Evolutionary conservation across 2,888 invertebrate species (phyloP), one percentile per base, ranked within the genome.

Genomic region (Bellardia pandia): DNA sequence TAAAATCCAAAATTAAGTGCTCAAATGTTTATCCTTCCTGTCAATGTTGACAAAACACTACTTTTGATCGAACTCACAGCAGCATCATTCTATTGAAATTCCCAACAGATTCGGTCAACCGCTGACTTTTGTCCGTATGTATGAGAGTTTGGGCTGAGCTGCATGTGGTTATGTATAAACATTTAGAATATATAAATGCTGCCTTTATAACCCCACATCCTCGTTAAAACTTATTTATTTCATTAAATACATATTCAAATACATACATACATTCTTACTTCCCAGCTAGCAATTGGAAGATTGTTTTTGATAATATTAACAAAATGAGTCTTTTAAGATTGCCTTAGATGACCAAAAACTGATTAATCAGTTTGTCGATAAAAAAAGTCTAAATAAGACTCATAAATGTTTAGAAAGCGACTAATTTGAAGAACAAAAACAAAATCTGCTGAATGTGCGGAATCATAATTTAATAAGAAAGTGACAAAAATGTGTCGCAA

Each of bases 161-260:
- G 45, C 3, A 13, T 68, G 7, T 68, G 56, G n/a, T 1, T 30
- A 40, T 9, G n/a, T 16, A n/a, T 56, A 42, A 53, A 40, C 45
- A 48, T 68, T 45, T 45, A 45, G 13, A 45, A 45, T 13, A 23
- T 11, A 37, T 51, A 51, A 7, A n/a, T 53, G 13, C 7, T 33
- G 45, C 56, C 60, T 75, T 48, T 7, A 37, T 62, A 48, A 9
- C 30, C 16, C 33, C 16, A 60, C 48, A 51, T 37, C 48, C 37
- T 60, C 69, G 60, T 78, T 78, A 42, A 60, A 58, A 60, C 33
- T 60, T 69, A 37, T 78, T 60, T 69, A 48, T 58, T 69, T 37
- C 58, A 60, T 78, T 78, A 58, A 58, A 78, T 48, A n/a, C n/a
- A n/a, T n/a, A 45, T 30, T 58, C 45, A 68, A 11, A 64, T 40